Evolutionary conservation across 2,113 vertebrate genomes (phyloP), one percentile per base, ranked within the genome.

Genomic region (Megalops atlanticus): DNA sequence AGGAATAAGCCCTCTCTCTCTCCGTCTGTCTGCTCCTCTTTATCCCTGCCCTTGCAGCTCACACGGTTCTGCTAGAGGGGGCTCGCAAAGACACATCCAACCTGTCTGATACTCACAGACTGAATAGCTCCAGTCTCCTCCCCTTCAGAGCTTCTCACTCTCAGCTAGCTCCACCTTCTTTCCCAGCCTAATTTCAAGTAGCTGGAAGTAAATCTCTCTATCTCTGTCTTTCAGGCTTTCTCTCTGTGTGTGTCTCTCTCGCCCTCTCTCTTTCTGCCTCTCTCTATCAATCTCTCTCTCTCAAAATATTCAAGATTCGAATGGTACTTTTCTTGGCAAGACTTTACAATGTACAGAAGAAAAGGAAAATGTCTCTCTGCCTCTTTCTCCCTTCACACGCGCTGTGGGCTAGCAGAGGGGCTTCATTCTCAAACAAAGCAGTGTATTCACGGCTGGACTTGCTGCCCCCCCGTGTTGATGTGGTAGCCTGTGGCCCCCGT

Each of bases 251-350:
- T 64, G 58, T 64, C 12, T 21, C 41, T 31, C 16, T 35, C 39
- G n/a, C 31, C 31, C 38, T n/a, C 31, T 68, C 31, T 36, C 15
- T 49, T 14, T 68, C 64, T 24, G 18, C n/a, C n/a, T 15, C 33
- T 81, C 81, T 89, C 89, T 41, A 40, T 83, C 80, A 49, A 39
- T 85, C 84, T 80, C 86, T 84, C 85, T 83, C 86, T 82, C 11
- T 2, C 78, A 92, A 81, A 84, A 88, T 87, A 88, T 88, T 87
- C 86, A 88, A 86, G 79, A n/a, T n/a, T n/a, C n/a, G n/a, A n/a
- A n/a, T n/a, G n/a, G n/a, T n/a, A n/a, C n/a, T n/a, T n/a, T n/a
- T n/a, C n/a, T n/a, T n/a, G n/a, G n/a, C n/a, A n/a, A n/a, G n/a
- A n/a, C n/a, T n/a, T n/a, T n/a, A n/a, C n/a, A n/a, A n/a, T n/a